These are phyloP conservation scores for Leiothrix lutea DNA, from an alignment of 2,113 vertebrate species.

Conservation along the genomic window DNA sequence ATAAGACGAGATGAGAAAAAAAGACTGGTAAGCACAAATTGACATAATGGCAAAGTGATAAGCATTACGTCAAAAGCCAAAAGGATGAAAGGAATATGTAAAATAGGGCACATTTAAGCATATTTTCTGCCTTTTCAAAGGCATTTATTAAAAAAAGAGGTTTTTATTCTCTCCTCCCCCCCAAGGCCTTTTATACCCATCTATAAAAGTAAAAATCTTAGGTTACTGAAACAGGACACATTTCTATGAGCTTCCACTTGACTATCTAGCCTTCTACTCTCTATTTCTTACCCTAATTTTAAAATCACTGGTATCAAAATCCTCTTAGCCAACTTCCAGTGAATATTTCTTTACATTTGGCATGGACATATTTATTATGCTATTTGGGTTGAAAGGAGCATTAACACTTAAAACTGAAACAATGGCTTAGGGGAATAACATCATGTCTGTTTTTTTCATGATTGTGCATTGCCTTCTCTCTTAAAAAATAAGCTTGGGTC, in stretches of 20 bases:
- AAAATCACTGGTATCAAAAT: background rate
- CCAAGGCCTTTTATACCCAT: background rate
- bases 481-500: background rate
- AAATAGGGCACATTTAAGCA: constrained; percentile 45
- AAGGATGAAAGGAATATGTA: constrained; percentile 25
- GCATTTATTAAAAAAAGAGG: background rate
- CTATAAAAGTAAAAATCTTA: background rate
- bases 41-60: constrained; percentile 40
- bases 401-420: background rate
- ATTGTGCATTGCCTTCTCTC: background rate
- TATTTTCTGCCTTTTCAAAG: constrained; percentile 40
- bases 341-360: background rate
- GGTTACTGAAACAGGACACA: background rate
- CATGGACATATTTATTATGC: background rate
- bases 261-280: background rate
- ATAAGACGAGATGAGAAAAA: background rate
- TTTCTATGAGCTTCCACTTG: background rate
- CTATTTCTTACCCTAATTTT: background rate
- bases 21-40: constrained; percentile 26
- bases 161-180: background rate
- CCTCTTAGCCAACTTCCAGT: background rate
- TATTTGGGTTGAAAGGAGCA: background rate
- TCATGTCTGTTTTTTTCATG: background rate
- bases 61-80: background rate
- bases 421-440: background rate